phyloP scores from a whole-genome alignment of 2,888 invertebrate genomes.

The Penaeus monodon region DNA sequence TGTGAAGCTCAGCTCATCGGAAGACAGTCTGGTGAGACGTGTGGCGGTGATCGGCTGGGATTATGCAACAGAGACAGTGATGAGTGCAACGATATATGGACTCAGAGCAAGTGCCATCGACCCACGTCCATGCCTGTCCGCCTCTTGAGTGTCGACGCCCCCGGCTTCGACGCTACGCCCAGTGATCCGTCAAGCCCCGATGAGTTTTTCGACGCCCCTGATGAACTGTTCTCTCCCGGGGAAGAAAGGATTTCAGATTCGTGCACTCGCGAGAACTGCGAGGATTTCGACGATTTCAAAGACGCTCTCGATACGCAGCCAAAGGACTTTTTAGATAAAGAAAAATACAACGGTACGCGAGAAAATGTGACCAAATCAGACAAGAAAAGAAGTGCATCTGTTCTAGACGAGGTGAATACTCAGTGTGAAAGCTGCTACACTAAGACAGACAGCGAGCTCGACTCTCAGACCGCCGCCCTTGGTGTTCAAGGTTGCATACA shows the following conservation, averaged over 20 bases:
- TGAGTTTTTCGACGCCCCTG: constrained; percentile 16
- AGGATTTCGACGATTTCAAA: neutral
- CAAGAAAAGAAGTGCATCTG: too few species aligned
- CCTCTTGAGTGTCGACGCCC: neutral
- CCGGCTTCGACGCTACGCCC: neutral
- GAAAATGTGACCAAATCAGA: too few species aligned
- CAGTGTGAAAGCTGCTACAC: too few species aligned
- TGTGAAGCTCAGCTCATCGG: too few species aligned
- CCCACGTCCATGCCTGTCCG: neutral
- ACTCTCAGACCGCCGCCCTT: too few species aligned
- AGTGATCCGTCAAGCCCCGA: constrained; percentile 15
- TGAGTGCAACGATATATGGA: neutral
- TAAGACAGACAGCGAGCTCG: too few species aligned
- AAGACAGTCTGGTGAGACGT: too few species aligned
- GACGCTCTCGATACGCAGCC: neutral
- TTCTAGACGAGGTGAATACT: too few species aligned
- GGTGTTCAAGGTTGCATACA: too few species aligned
- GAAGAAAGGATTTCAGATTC: neutral
- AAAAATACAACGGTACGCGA: too few species aligned
- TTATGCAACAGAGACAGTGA: neutral
- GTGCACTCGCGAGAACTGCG: neutral
- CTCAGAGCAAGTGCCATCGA: neutral
- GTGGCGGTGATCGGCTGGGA: too few species aligned
- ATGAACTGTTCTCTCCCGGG: neutral
- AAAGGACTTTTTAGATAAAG: too few species aligned